phyloP scores from a whole-genome alignment of 2,888 invertebrate species.

The Amiota minor region DNA sequence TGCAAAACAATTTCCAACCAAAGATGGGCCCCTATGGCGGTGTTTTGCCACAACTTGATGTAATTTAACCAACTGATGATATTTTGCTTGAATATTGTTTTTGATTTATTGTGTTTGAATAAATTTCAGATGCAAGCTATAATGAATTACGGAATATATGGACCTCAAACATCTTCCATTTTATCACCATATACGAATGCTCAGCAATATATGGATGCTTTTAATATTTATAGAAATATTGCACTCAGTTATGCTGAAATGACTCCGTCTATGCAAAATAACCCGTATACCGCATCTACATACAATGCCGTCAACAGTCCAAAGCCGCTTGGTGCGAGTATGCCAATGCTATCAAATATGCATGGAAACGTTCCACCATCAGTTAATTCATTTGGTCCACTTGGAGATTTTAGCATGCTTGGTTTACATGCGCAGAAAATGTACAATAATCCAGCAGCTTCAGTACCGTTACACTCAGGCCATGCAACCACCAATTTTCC shows the following conservation, averaged over 20 bases:
- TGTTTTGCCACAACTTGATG: slow-evolving; percentile 60
- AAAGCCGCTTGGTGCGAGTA: neutral
- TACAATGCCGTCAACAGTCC: slow-evolving; percentile 5
- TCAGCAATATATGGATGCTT: slow-evolving; percentile 57
- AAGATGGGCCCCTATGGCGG: slow-evolving; percentile 55
- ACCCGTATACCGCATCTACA: neutral
- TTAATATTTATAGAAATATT: slow-evolving; percentile 45
- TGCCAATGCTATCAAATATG: slow-evolving; percentile 32
- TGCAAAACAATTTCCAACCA: slow-evolving; percentile 47
- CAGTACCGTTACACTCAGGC: slow-evolving; percentile 7
- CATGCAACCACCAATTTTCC: slow-evolving; percentile 35
- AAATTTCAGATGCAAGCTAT: slow-evolving; percentile 57
- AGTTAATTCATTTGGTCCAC: slow-evolving; percentile 45
- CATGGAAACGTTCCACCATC: slow-evolving; percentile 25
- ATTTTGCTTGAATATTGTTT: neutral
- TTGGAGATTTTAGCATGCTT: slow-evolving; percentile 50
- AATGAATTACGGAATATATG: slow-evolving; percentile 51
- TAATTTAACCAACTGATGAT: slow-evolving; percentile 50
- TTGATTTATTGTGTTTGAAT: slow-evolving; percentile 6
- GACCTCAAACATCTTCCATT: slow-evolving; percentile 51
- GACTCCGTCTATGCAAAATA: slow-evolving; percentile 34
- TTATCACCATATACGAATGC: slow-evolving; percentile 50
- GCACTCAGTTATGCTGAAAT: slow-evolving; percentile 46
- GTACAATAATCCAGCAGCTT: slow-evolving; percentile 34
- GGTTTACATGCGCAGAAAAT: slow-evolving; percentile 37